Base-by-base conservation (phyloP, 2,113 vertebrate species). In the Crotalus helleri region DNA sequence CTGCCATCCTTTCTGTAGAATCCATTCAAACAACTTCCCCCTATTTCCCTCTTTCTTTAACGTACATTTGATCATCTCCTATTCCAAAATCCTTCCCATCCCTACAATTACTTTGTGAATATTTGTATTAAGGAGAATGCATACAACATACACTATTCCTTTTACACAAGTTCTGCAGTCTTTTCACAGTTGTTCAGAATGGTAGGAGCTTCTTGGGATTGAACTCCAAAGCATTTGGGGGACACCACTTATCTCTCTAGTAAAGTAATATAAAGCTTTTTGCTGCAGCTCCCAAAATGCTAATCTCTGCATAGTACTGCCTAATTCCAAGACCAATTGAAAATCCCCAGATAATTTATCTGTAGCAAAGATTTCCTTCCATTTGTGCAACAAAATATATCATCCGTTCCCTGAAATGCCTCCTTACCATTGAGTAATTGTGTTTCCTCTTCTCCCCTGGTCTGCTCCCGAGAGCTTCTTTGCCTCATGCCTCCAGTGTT, bases 361-460 rank as follows among this genome's bases (percentile, higher is more conserved):
- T 26, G 29, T 13, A 29, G 29, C 64, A 64, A n/a, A 11, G 61
- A 12, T 29, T 29, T 10, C 61, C 26, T 4, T 24, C n/a, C n/a
- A 74, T 29, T 74, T 17, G 5, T 33, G 5, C 64, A 74, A 74
- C 64, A 33, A 74, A 33, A 15, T 33, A 17, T 7, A 74, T 3
- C 64, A 33, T 17, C 64, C 13, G 17, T 33, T 13, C 64, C 44
- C n/a, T 74, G n/a, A 74, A 17, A 74, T 33, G 64, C 64, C 64
- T 74, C 2, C n/a, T 74, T 74, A 74, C 64, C n/a, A 74, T 33
- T 17, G 5, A 74, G 64, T 33, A 74, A 2, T 74, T 74, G 95
- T 46, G 87, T 8, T 95, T 95, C 95, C 93, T 96, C 97, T 96
- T 97, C 96, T 94, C 96, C 91, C 93, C 95, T 81, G 94, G 93